phyloP scores from a whole-genome alignment of 2,888 invertebrate species.

The Dynastes hyllus region DNA sequence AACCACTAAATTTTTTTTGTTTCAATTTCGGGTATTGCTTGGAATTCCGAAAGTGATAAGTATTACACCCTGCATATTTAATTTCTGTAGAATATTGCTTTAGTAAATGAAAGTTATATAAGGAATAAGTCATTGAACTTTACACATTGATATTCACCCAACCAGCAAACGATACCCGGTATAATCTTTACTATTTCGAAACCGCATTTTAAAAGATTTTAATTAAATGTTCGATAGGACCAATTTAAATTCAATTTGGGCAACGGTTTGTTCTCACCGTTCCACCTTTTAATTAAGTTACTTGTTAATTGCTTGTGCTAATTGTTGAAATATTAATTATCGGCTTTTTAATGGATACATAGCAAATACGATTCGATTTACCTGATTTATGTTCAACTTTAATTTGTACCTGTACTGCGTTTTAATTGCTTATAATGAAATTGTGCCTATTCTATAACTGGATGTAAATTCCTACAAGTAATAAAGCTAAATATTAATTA shows the following conservation, averaged over 20 bases:
- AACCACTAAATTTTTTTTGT: no score
- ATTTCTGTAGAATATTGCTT: no score
- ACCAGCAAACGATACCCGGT: no score
- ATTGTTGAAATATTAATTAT: constrained; percentile 13
- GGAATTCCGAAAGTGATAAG: no score
- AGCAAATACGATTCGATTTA: neutral
- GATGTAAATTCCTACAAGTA: no score
- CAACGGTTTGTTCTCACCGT: neutral
- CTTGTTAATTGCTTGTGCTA: neutral
- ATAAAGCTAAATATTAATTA: no score
- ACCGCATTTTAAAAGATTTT: neutral
- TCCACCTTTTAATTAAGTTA: neutral
- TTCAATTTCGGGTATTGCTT: no score
- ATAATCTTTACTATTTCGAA: neutral
- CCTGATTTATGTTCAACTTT: constrained; percentile 1
- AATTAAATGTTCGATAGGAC: neutral
- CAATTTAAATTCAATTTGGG: constrained; percentile 4
- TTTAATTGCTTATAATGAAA: neutral
- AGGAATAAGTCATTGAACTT: no score
- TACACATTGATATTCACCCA: no score
- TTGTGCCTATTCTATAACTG: no score
- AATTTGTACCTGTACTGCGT: neutral
- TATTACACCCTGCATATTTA: no score
- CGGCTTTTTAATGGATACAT: neutral
- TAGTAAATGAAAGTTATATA: no score